Percentiles rank a stretch among this genome's conserved stretches.
Conservation (phyloP, 2,888 invertebrate genomes). For the Neoascia interrupta region DNA sequence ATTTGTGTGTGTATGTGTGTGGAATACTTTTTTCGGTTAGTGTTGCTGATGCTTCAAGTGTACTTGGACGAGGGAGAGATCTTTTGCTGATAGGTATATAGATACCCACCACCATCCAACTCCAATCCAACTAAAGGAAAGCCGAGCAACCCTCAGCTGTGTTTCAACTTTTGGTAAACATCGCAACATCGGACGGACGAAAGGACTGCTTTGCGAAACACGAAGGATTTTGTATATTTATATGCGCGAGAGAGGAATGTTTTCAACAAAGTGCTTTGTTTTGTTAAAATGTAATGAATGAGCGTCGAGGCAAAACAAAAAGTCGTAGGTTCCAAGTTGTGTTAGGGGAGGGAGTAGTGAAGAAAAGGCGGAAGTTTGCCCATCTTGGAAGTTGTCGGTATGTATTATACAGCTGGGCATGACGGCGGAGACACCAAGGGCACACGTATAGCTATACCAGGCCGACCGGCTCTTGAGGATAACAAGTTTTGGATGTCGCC, state of each 20-base stretch:
- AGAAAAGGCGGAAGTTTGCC: conserved; percentile 53
- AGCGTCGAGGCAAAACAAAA: conserved; percentile 1
- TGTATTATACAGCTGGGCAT: background rate
- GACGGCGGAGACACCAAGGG: conserved; percentile 8
- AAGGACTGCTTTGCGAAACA: conserved; percentile 1
- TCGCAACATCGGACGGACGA: conserved; percentile 1
- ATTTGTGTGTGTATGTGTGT: conserved; percentile 11
- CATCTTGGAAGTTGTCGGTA: conserved; percentile 25
- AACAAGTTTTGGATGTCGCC: conserved; percentile 26
- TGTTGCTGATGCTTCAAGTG: conserved; percentile 61
- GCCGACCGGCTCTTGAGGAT: conserved; percentile 21
- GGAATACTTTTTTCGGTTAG: conserved; percentile 19
- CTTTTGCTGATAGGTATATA: background rate
- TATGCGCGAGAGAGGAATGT: background rate
- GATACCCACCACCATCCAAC: too few relatives aligned
- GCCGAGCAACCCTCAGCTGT: background rate
- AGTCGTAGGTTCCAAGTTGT: background rate
- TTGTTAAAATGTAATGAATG: conserved; percentile 55
- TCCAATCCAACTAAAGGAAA: too few relatives aligned
- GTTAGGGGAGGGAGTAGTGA: background rate
- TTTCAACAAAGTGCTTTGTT: conserved; percentile 49
- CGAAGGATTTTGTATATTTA: conserved; percentile 11
- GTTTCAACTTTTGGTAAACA: conserved; percentile 21
- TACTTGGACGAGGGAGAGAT: conserved; percentile 2
- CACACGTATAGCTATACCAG: conserved; percentile 17